A percentile compares a stretch with the other conserved stretches of the same genome.
These are phyloP conservation scores for Dryomyza anilis DNA, from an alignment of 2,888 invertebrate species.

Conservation along the genomic window DNA sequence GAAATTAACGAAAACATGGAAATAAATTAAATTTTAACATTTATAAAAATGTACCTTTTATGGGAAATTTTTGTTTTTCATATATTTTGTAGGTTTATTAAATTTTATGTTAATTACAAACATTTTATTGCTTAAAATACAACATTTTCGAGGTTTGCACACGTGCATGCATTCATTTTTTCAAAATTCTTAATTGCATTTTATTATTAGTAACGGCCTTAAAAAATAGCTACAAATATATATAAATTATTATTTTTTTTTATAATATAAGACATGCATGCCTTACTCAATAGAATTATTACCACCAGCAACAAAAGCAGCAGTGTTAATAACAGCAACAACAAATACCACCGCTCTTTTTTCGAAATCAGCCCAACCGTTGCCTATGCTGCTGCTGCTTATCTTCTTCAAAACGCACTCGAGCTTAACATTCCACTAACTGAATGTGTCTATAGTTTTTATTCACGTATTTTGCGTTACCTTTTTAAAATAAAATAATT, in stretches of 20 bases:
- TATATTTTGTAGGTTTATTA: slow-evolving; percentile 36
- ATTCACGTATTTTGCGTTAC: slow-evolving; percentile 49
- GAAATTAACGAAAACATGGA: background rate
- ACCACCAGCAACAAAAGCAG: slow-evolving; percentile 8
- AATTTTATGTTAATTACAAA: too few species aligned
- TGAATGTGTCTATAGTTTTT: too few species aligned
- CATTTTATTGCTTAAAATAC: too few species aligned
- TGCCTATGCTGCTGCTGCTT: too few species aligned
- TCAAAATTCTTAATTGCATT: too few species aligned
- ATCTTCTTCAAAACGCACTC: slow-evolving; percentile 39
- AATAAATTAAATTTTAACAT: too few species aligned
- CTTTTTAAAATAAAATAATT: slow-evolving; percentile 13
- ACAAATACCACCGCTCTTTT: slow-evolving; percentile 10
- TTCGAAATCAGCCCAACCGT: slow-evolving; percentile 28
- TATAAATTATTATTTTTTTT: too few species aligned
- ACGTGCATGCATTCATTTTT: slow-evolving; percentile 34
- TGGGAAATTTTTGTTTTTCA: slow-evolving; percentile 24
- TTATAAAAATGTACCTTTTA: slow-evolving; percentile 19
- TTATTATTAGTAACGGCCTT: too few species aligned
- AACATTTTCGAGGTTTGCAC: too few species aligned
- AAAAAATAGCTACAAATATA: too few species aligned
- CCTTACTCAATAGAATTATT: slow-evolving; percentile 47
- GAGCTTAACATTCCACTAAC: slow-evolving; percentile 41
- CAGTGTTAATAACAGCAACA: background rate
- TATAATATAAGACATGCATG: too few species aligned